Evolutionary conservation across 2,797 vertebrate species (phyloP).

Genomic region (Chelonia mydas): DNA sequence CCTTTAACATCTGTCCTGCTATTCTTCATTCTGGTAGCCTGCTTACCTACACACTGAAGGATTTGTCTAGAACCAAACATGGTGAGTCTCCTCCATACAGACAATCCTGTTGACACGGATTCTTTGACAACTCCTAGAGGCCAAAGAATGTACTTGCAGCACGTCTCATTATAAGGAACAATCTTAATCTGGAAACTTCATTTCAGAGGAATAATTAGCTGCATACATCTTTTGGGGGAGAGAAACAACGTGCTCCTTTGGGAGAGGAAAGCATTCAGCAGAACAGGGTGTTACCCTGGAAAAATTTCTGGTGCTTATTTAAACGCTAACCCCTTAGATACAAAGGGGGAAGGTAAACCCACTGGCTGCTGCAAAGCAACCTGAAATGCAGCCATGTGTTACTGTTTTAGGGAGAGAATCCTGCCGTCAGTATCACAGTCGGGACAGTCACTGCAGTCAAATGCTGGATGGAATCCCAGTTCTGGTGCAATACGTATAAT

Average conservation of each 20-base stretch:
- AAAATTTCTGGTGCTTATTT: neutral
- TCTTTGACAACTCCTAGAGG: neutral
- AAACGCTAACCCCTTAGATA: neutral
- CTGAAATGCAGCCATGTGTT: neutral
- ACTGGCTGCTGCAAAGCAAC: neutral
- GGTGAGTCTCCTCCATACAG: neutral
- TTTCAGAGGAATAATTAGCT: neutral
- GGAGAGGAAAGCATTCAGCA: neutral
- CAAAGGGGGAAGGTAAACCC: neutral
- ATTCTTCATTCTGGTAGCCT: neutral
- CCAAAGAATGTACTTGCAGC: neutral
- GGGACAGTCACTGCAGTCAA: neutral
- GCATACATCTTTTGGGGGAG: neutral
- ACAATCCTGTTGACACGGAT: neutral
- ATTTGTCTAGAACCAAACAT: neutral
- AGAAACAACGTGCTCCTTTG: neutral
- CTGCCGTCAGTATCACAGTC: neutral
- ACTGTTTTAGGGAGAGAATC: neutral
- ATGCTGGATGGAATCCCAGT: neutral
- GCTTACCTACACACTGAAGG: accelerated
- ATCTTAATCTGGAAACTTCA: neutral
- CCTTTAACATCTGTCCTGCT: neutral
- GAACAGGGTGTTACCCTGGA: neutral
- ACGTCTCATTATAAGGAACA: neutral
- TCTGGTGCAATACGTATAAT: neutral